Base-by-base conservation (phyloP, 2,113 vertebrate species). In the Physeter macrocephalus region DNA sequence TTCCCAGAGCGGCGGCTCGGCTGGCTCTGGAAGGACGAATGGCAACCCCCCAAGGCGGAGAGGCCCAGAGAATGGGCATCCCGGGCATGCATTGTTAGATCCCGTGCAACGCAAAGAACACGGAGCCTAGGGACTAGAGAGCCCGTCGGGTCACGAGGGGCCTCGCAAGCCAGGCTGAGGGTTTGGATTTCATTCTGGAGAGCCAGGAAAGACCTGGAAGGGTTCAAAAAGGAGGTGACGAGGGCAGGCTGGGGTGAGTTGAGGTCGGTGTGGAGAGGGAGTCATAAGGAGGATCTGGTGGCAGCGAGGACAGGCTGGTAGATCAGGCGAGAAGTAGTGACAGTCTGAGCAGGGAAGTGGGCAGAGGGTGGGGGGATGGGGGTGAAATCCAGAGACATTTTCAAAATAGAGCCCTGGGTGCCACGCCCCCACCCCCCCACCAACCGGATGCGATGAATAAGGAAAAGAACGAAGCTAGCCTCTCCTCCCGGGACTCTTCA, bases 91-190 rank as follows among this genome's bases (percentile, higher is more conserved):
- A 36, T 20, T 21, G 0, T 23, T 36, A 20, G 9, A 12, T 3
- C n/a, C 6, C 1, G 0, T 27, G 39, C 10, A 20, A 23, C 6
- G 71, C 64, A 13, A 43, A 88, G 61, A 54, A 25, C 39, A 9
- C 0, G 12, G 74, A 64, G 14, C 8, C 8, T 3, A 0, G 23
- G 15, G 20, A 41, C 8, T 6, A 17, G 36, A 54, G 39, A 36
- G 8, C 21, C 43, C 3, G 0, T 62, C 41, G 20, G 25, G 31
- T 61, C 31, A 14, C 2, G 0, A 29, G 67, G 10, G 25, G 25
- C 89, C 86, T 49, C 0, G 0, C 3, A 43, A 39, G 18, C 52
- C 52, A n/a, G 43, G 31, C 52, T 43, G 27, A 57, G n/a, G 23
- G 34, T 4, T 61, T 80, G 36, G 25, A 27, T 62, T 88, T 71